phyloP scores from a whole-genome alignment of 2,797 vertebrate species.

The Selene dorsalis region DNA sequence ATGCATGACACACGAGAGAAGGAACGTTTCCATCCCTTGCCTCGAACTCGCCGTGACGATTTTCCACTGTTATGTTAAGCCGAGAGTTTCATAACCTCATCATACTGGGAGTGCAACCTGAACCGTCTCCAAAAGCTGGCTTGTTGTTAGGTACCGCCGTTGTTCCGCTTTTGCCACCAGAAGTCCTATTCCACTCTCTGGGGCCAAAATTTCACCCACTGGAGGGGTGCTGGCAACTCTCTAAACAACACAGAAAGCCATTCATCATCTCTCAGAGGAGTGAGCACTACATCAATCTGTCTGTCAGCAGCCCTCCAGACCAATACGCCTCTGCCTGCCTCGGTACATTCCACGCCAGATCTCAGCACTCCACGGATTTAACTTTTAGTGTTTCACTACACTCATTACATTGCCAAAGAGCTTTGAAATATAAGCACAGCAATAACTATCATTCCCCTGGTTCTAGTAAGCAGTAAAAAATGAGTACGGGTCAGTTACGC shows the following conservation, averaged over 20 bases:
- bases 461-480: slow-evolving; percentile 48
- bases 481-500: slow-evolving; percentile 3
- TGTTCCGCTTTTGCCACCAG: slow-evolving; percentile 56
- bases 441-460: slow-evolving; percentile 44
- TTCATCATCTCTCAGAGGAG: slow-evolving; percentile 77
- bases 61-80: slow-evolving; percentile 53
- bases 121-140: slow-evolving; percentile 49
- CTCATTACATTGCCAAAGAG: slow-evolving; percentile 39
- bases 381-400: slow-evolving; percentile 7
- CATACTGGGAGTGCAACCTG: slow-evolving; percentile 37
- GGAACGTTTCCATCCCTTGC: slow-evolving; percentile 20
- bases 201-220: slow-evolving; percentile 56
- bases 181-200: slow-evolving; percentile 47
- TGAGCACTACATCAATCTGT: slow-evolving; percentile 75
- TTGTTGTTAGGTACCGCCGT: slow-evolving; percentile 12
- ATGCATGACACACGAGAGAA: slow-evolving; percentile 10
- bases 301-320: slow-evolving; percentile 75
- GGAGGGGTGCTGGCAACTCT: slow-evolving; percentile 66
- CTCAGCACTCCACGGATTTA: slow-evolving; percentile 42
- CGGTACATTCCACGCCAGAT: slow-evolving; percentile 55
- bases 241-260: slow-evolving; percentile 70
- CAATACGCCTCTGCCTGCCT: slow-evolving; percentile 66
- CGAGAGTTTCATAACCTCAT: slow-evolving; percentile 37
- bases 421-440: slow-evolving; percentile 37
- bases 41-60: slow-evolving; percentile 24